Percentiles rank a stretch among this genome's conserved stretches.
phyloP scores from a whole-genome alignment of 2,797 vertebrate species.

The Otus scops region DNA sequence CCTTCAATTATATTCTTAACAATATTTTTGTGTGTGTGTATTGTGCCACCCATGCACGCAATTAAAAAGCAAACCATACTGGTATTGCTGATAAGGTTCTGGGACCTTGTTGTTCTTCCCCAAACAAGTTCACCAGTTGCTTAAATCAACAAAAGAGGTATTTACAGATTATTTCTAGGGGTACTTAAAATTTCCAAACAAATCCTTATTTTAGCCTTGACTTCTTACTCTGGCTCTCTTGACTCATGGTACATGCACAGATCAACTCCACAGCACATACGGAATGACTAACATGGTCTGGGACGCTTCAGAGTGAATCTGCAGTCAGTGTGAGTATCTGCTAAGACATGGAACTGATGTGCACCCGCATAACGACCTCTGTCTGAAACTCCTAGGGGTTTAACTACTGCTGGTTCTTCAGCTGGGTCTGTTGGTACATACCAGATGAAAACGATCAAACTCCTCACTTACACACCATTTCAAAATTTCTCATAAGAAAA shows the following conservation, averaged over 20 bases:
- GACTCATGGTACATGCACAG: background rate
- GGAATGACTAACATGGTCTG: fast-evolving
- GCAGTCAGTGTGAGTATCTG: background rate
- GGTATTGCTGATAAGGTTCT: background rate
- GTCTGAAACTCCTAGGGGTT: background rate
- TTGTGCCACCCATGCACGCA: background rate
- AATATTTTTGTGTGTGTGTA: background rate
- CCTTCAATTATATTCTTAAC: background rate
- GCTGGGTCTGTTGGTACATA: background rate
- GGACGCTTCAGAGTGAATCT: background rate
- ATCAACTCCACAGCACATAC: background rate
- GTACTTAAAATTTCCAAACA: background rate
- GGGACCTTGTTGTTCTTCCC: background rate
- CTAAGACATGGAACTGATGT: background rate
- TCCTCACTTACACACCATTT: background rate
- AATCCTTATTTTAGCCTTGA: background rate
- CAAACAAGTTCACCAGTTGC: background rate
- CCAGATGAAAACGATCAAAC: background rate
- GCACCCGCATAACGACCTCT: background rate
- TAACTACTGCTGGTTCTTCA: background rate
- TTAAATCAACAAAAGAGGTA: background rate
- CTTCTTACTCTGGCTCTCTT: background rate
- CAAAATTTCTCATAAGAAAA: background rate
- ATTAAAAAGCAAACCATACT: background rate
- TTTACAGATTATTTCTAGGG: background rate